Evolutionary conservation across 2,797 vertebrate genomes (phyloP).

Genomic region (Caiman crocodilus): DNA sequence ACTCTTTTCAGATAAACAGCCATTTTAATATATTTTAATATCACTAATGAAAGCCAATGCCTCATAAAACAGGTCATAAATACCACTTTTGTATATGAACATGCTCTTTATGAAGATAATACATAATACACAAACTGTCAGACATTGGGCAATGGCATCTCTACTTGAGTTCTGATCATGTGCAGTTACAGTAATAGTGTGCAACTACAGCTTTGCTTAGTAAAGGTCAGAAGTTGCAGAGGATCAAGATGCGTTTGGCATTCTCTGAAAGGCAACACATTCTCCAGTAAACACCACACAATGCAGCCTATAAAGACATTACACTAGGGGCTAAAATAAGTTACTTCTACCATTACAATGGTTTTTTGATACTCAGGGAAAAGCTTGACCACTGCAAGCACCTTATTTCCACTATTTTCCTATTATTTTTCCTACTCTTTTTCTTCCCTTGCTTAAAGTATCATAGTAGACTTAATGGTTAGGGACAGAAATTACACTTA

Average conservation of each 20-base stretch:
- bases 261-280: slow-evolving; percentile 3
- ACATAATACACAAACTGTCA: background rate
- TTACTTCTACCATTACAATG: background rate
- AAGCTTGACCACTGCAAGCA: background rate
- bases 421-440: accelerated
- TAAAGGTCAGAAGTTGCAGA: slow-evolving; percentile 50
- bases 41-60: background rate
- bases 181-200: background rate
- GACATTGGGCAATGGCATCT: background rate
- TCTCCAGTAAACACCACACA: background rate
- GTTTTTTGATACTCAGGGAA: background rate
- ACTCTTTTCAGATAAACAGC: background rate
- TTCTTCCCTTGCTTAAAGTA: background rate
- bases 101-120: background rate
- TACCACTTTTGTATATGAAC: background rate
- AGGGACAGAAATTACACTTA: too few relatives aligned
- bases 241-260: slow-evolving; percentile 26
- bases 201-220: background rate
- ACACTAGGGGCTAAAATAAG: background rate
- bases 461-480: too few relatives aligned
- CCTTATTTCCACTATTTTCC: background rate
- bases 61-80: background rate
- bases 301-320: slow-evolving; percentile 4
- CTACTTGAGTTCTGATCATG: background rate
- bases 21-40: background rate